Evolutionary conservation across 2,797 vertebrate genomes (phyloP).

Genomic region (Mergus octosetaceus): DNA sequence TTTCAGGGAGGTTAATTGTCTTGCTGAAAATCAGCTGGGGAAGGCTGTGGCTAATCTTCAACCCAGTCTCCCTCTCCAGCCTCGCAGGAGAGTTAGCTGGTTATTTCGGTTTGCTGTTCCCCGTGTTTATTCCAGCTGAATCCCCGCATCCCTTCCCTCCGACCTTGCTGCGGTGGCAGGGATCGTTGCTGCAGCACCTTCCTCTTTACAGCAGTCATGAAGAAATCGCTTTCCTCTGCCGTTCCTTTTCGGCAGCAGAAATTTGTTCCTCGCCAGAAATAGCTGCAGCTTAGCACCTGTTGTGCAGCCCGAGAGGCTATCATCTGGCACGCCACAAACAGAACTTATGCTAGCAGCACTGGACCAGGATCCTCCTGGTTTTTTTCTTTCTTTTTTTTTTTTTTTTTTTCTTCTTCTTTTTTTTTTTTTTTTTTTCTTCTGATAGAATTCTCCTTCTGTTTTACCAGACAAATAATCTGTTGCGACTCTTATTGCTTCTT

Average conservation of each 20-base stretch:
- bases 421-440: no score
- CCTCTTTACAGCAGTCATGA: neutral
- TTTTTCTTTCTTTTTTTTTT: neutral
- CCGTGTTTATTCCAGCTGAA: neutral
- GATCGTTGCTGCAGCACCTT: constrained; percentile 3
- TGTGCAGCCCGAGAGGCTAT: constrained; percentile 60
- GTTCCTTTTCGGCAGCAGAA: neutral
- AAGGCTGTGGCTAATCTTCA: constrained; percentile 24
- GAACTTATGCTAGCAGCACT: constrained; percentile 49
- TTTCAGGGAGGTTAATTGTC: neutral
- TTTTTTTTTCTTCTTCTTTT: no score
- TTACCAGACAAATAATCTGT: constrained; percentile 82
- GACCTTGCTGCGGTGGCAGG: accelerated
- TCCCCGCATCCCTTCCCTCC: neutral
- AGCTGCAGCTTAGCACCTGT: constrained; percentile 74
- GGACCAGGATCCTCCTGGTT: constrained; percentile 54
- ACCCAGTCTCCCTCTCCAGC: neutral
- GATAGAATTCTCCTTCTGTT: constrained; percentile 76
- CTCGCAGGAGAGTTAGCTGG: neutral
- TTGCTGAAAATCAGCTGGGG: neutral
- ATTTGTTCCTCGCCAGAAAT: constrained; percentile 24
- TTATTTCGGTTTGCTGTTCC: neutral
- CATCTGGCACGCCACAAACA: constrained; percentile 60
- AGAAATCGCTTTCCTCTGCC: neutral
- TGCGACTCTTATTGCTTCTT: constrained; percentile 76